A percentile compares a stretch with the other conserved stretches of the same genome.
Conservation (phyloP, 2,888 invertebrate species). For the Aspidiotus rigidus region DNA sequence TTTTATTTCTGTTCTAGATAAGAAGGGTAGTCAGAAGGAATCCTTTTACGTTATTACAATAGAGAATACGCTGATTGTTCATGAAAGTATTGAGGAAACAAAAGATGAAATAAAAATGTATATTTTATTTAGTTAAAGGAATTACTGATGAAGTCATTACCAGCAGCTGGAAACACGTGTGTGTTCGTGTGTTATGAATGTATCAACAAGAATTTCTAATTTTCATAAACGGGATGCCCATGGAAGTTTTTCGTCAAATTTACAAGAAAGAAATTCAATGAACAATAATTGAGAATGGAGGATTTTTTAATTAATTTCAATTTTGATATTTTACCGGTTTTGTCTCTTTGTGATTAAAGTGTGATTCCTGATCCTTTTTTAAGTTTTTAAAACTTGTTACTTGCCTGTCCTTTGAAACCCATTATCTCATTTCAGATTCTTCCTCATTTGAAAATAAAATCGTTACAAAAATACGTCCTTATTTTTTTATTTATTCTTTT, state of each 20-base stretch:
- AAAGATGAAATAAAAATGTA: neutral
- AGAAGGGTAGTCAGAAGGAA: neutral
- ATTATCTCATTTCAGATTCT: no score
- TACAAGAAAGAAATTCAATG: neutral
- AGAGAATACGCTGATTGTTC: neutral
- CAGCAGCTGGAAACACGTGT: neutral
- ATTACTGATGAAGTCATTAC: neutral
- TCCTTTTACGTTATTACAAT: neutral
- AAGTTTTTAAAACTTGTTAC: no score
- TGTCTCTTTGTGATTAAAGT: no score
- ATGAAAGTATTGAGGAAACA: neutral
- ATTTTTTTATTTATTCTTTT: no score
- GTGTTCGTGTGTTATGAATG: neutral
- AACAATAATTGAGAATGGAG: conserved; percentile 1
- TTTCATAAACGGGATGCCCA: neutral
- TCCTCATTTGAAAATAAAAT: no score
- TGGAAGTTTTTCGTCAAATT: neutral
- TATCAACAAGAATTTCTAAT: neutral
- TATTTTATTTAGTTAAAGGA: neutral
- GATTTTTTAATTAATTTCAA: neutral
- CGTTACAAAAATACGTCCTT: no score
- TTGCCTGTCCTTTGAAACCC: no score
- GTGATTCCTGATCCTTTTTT: no score
- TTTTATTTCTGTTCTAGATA: neutral
- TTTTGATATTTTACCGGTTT: no score